Conservation (phyloP, 2,888 invertebrate genomes). For the Cerceris ruficornis region DNA sequence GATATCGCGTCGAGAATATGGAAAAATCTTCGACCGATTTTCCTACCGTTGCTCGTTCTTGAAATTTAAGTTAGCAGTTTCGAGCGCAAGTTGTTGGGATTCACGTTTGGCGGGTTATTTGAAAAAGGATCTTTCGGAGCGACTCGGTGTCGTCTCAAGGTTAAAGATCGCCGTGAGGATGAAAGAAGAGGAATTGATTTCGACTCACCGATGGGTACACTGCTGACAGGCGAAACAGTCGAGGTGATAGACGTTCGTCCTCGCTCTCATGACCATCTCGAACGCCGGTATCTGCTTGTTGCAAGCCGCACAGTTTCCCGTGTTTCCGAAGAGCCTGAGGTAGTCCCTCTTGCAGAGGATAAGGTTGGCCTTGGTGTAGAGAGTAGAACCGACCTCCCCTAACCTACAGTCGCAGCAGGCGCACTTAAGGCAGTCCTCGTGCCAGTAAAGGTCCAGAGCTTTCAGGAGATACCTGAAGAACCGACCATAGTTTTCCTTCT, state of each 20-base stretch:
- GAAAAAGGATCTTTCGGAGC: no score
- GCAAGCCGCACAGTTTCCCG: constrained; percentile 98
- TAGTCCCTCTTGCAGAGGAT: constrained; percentile 98
- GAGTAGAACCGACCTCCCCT: constrained; percentile 97
- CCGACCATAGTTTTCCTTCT: constrained; percentile 65
- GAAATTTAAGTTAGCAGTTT: no score
- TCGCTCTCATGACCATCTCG: constrained; percentile 99
- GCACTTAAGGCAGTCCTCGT: constrained; percentile 98
- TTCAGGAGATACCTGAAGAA: constrained; percentile 89
- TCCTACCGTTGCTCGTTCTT: background rate
- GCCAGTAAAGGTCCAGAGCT: constrained; percentile 97
- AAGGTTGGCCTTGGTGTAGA: constrained; percentile 97
- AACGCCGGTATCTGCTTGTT: constrained; percentile 99
- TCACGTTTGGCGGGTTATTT: no score
- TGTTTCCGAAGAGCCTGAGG: constrained; percentile 97
- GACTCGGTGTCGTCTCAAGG: no score
- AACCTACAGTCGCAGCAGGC: constrained; percentile 98
- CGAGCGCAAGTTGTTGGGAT: no score
- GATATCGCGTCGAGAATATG: no score
- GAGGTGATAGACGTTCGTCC: constrained; percentile 97
- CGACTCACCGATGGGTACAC: constrained; percentile 96
- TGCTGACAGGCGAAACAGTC: constrained; percentile 99
- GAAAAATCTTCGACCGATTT: background rate
- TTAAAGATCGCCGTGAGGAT: background rate
- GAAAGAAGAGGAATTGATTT: background rate